Conservation (phyloP, 2,797 vertebrate species). For the Alectoris magna region DNA sequence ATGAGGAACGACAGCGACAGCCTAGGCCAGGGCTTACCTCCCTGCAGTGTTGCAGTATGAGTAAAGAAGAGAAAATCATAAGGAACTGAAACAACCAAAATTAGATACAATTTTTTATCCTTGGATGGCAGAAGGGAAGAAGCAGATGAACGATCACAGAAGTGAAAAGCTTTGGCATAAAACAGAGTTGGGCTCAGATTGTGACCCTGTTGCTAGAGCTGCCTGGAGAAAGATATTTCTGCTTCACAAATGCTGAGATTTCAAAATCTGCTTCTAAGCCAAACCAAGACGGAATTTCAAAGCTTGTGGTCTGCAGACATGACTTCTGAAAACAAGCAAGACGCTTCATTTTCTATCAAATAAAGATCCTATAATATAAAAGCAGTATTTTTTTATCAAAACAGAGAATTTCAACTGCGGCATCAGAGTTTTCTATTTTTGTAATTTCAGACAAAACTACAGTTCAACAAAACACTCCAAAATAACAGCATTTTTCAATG, state of each 20-base stretch:
- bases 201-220: not conserved
- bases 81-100: not conserved
- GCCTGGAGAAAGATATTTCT: conserved; percentile 19
- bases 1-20: not conserved
- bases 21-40: not conserved
- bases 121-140: not conserved
- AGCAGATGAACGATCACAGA: not conserved
- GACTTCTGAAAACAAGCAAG: conserved; percentile 25
- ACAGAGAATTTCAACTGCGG: not conserved
- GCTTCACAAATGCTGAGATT: conserved; percentile 23
- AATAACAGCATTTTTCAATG: not conserved
- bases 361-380: not conserved
- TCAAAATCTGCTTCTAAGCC: conserved; percentile 39
- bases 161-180: conserved; percentile 28
- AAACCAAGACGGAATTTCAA: conserved; percentile 35
- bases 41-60: not conserved
- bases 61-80: not conserved
- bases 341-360: conserved; percentile 28
- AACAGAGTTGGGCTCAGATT: not conserved
- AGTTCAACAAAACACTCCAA: not conserved
- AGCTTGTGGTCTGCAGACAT: conserved; percentile 26
- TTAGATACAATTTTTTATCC: not conserved
- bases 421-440: not conserved
- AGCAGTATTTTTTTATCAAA: conserved; percentile 5
- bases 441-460: not conserved